phyloP scores from a whole-genome alignment of 2,113 vertebrate genomes.

The Gopherus flavomarginatus region DNA sequence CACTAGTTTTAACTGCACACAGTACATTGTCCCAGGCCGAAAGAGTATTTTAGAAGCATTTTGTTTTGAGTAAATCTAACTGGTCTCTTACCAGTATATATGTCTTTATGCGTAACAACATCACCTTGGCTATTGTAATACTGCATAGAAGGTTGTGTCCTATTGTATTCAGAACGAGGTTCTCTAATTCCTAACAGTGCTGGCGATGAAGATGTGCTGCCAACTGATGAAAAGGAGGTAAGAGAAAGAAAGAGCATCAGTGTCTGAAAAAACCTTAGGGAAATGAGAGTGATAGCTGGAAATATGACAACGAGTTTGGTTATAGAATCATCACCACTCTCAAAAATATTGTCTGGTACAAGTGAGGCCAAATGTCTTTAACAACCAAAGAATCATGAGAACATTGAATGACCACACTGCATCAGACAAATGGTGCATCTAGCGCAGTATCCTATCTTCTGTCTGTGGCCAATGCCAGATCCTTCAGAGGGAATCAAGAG shows the following conservation, averaged over 20 bases:
- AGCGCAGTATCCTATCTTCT: too few relatives aligned
- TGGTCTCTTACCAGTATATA: constrained; percentile 88
- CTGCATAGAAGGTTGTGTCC: constrained; percentile 94
- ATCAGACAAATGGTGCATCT: neutral
- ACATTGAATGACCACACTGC: neutral
- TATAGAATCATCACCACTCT: neutral
- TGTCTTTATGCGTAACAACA: constrained; percentile 88
- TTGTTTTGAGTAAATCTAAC: neutral
- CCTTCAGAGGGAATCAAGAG: too few relatives aligned
- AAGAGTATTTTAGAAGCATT: neutral
- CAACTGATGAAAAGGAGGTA: constrained; percentile 79
- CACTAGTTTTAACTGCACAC: neutral
- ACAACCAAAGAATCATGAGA: neutral
- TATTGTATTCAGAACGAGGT: constrained; percentile 91
- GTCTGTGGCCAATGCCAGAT: too few relatives aligned
- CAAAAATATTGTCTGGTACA: neutral
- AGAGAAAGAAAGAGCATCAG: neutral
- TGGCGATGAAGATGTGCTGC: constrained; percentile 95
- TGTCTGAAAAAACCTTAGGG: neutral
- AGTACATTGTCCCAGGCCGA: neutral
- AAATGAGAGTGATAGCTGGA: neutral
- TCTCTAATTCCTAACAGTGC: constrained; percentile 93
- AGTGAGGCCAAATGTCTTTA: neutral
- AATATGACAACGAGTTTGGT: neutral
- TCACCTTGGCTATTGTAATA: constrained; percentile 96